These are phyloP conservation scores for Brachionus rubens DNA, from an alignment of 1,140 invertebrate genomes.

Conservation along the genomic window DNA sequence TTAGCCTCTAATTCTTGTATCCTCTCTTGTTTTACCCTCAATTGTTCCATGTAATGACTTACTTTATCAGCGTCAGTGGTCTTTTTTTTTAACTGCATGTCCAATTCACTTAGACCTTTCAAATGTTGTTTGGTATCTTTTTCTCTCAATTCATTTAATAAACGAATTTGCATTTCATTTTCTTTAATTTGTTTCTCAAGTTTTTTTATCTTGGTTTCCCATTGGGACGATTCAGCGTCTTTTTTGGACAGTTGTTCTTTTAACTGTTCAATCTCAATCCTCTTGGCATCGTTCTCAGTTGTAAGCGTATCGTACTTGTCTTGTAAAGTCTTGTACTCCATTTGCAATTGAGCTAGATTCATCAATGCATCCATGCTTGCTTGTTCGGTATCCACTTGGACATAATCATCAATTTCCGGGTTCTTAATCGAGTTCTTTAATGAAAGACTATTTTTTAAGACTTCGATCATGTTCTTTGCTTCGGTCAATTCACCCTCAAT, in stretches of 20 bases:
- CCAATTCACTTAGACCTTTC: conserved; percentile 13
- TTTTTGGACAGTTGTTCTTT: no score
- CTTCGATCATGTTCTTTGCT: neutral
- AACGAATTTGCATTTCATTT: conserved; percentile 30
- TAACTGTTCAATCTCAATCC: neutral
- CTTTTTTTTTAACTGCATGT: conserved; percentile 44
- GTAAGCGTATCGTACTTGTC: neutral
- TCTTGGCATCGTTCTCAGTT: neutral
- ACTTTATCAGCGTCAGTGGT: conserved; percentile 43
- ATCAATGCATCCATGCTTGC: conserved; percentile 7
- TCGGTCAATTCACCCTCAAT: neutral
- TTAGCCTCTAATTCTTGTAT: conserved; percentile 30
- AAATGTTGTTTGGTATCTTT: conserved; percentile 41
- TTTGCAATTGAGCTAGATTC: conserved; percentile 12
- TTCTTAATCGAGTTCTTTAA: neutral
- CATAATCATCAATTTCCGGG: neutral
- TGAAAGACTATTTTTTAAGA: neutral
- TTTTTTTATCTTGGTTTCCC: neutral
- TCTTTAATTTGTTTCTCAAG: conserved; percentile 38
- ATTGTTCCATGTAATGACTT: conserved; percentile 31
- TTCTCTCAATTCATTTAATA: conserved; percentile 41
- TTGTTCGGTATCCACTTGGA: neutral
- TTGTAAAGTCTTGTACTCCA: neutral
- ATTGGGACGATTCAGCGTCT: neutral
- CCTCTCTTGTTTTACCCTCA: conserved; percentile 29